Evolutionary conservation across 2,113 vertebrate species (phyloP).

Genomic region (Leptobrachium leishanense): DNA sequence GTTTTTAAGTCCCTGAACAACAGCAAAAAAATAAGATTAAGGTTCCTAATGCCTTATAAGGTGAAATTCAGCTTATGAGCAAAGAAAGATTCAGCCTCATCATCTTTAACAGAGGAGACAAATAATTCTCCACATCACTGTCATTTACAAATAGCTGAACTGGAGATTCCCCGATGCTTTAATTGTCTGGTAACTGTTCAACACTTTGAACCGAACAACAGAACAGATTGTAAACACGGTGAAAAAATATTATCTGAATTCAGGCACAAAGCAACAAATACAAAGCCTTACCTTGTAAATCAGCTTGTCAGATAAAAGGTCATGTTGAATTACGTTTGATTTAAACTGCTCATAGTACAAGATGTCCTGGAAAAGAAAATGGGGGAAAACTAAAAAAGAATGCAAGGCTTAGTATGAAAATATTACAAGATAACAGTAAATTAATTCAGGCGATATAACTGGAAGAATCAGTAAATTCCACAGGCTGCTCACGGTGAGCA

Average conservation of each 20-base stretch:
- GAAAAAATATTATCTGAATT: conserved; percentile 22
- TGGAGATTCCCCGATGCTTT: neutral
- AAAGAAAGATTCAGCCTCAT: too few relatives aligned
- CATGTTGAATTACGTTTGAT: conserved; percentile 90
- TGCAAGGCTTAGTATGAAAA: conserved; percentile 22
- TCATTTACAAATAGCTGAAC: too few relatives aligned
- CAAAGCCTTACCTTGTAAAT: conserved; percentile 90
- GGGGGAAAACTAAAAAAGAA: conserved; percentile 46
- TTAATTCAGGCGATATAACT: neutral
- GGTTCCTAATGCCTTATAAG: too few relatives aligned
- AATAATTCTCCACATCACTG: too few relatives aligned
- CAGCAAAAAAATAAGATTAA: too few relatives aligned
- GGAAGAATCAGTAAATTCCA: neutral
- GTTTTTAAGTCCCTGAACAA: too few relatives aligned
- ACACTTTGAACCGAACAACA: too few relatives aligned
- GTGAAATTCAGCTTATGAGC: too few relatives aligned
- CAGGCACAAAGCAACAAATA: conserved; percentile 25
- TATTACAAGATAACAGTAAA: neutral
- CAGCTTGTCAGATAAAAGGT: conserved; percentile 93
- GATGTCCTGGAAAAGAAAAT: conserved; percentile 79
- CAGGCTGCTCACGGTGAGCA: too few relatives aligned
- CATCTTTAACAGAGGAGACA: too few relatives aligned
- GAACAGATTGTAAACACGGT: too few relatives aligned
- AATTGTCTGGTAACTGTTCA: neutral
- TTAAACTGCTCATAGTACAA: conserved; percentile 94